Evolutionary conservation across 2,113 vertebrate species (phyloP).

Genomic region (Meriones unguiculatus): DNA sequence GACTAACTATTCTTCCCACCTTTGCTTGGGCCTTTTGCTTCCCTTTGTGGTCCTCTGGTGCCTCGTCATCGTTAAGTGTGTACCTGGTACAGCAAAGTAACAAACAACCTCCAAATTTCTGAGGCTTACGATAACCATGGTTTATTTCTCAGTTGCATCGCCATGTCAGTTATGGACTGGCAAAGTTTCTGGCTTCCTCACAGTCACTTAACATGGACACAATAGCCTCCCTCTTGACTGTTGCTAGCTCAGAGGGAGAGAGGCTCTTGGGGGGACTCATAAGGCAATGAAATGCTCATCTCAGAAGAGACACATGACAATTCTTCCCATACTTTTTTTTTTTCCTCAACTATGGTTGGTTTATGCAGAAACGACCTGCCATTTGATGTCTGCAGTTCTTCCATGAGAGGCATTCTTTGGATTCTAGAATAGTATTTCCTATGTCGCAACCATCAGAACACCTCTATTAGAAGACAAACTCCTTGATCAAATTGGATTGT

Average conservation of each 20-base stretch:
- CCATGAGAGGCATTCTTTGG: slow-evolving; percentile 11
- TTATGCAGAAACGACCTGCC: background rate
- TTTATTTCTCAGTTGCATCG: background rate
- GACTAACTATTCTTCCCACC: background rate
- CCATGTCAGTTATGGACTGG: background rate
- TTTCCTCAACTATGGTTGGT: background rate
- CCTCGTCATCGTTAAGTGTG: background rate
- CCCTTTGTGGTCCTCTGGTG: background rate
- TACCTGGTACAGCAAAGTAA: background rate
- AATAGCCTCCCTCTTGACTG: background rate
- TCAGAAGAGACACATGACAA: background rate
- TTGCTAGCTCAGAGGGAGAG: background rate
- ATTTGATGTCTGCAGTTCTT: background rate
- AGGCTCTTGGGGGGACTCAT: background rate
- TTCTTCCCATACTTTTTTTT: background rate
- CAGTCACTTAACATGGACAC: background rate
- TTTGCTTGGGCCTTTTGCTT: background rate
- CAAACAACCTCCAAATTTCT: background rate
- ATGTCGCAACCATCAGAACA: background rate
- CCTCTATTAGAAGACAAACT: background rate
- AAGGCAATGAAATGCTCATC: background rate
- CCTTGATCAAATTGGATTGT: background rate
- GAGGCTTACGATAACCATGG: background rate
- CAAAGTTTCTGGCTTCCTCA: background rate
- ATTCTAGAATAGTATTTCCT: background rate